Evolutionary conservation across 2,888 invertebrate species (phyloP), one percentile per base, ranked within the genome.

Genomic region (Catocala nupta): DNA sequence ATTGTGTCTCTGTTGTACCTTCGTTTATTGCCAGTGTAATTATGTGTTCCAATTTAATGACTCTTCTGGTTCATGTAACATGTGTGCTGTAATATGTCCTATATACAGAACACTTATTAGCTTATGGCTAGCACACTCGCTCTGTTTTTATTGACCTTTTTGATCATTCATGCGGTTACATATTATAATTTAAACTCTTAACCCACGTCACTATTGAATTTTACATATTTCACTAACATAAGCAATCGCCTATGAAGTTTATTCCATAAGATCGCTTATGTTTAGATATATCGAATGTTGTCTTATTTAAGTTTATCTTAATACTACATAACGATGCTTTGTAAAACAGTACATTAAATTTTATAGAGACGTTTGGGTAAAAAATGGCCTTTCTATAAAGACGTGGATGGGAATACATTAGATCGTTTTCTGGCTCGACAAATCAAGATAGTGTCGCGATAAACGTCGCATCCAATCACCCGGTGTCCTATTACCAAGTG

Each of bases 361-460:
- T 86, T 88, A 87, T 87, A 80, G 81, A 85, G 85, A 84, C 86
- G 78, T 87, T 85, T 79, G 73, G 80, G 75, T 87, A 83, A 87
- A 81, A 83, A 86, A 88, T 84, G 81, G 77, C 66, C 72, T 81
- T 77, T 84, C 80, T 82, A 81, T 84, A 79, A 77, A 84, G 82
- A 82, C 77, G 70, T 78, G 69, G 69, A 82, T 81, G 73, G 81
- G 81, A 83, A 80, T 83, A 82, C 78, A 82, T 85, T 85, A 85
- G 82, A 82, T 81, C 74, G 81, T 81, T 80, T 77, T 77, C 74
- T 78, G 70, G 67, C 61, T 77, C 80, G 78, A 90, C 89, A 91
- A 90, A 90, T 90, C 89, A 90, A 86, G 91, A 90, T 90, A 86
- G 86, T 86, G 86, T 87, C 81, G 68, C 82, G 87, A 89, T 91